Evolutionary conservation across 2,888 invertebrate genomes (phyloP), one percentile per base, ranked within the genome.

Genomic region (Toxonevra muliebris): DNA sequence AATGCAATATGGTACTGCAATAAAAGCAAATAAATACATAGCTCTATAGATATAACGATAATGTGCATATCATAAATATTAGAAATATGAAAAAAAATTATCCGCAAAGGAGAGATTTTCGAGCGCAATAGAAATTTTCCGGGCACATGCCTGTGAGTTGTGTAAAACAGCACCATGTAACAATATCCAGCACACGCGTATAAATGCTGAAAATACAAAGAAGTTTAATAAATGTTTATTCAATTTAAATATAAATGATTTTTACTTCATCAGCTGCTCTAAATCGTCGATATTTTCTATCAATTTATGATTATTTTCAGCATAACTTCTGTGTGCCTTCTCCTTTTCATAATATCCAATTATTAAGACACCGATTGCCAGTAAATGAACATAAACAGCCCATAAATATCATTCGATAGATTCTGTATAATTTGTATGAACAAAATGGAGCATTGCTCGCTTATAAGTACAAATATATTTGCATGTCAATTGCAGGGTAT

Each of bases 11-110:
- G 10, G 72, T 72, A 50, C 75, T 74, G 45, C 69, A 74, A 60
- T 74, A 73, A 58, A 72, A 74, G 45, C 68, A 65, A 0, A 74
- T 74, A 59, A 73, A 74, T n/a, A n/a, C n/a, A n/a, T 10, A 75
- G n/a, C 42, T 75, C 74, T 11, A 72, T 43, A 43, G 10, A 45
- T 50, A 73, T 60, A 41, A 71, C 74, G 4, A 67, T 0, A 19
- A 68, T 54, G 20, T 70, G 72, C 1, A 54, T 52, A 7, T 64
- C 41, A 61, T 71, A 74, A 15, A n/a, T n/a, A n/a, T n/a, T 72
- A 74, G n/a, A 69, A 50, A 20, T 61, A 69, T 2, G 66, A 48
- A 7, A 69, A 55, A 1, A 73, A 40, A 42, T 58, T 72, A 10
- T 74, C 70, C 2, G 62, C 71, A 58, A 59, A 72, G 55, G 71